phyloP scores from a whole-genome alignment of 2,113 vertebrate genomes.

The Crotalus helleri region DNA sequence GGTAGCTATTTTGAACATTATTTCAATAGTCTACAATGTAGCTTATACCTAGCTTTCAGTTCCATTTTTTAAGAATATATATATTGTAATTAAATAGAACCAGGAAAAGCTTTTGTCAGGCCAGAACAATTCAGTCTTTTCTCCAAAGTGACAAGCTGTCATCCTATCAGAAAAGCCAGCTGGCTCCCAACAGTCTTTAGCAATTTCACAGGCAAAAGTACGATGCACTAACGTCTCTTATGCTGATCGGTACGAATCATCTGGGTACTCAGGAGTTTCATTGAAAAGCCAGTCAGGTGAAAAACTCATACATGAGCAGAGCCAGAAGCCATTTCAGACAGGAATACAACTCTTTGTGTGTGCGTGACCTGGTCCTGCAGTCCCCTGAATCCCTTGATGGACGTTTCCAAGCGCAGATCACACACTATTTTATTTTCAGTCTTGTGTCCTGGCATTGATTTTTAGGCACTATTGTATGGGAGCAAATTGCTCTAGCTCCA shows the following conservation, averaged over 20 bases:
- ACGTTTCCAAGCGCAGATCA: neutral
- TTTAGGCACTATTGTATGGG: neutral
- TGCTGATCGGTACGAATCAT: neutral
- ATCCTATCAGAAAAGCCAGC: fast-evolving
- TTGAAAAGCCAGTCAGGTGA: fast-evolving
- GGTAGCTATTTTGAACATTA: neutral
- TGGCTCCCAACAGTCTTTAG: neutral
- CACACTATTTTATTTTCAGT: neutral
- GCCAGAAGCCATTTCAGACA: neutral
- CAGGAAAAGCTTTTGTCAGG: neutral
- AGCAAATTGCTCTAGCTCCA: neutral
- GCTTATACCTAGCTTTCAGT: neutral
- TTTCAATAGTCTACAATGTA: neutral
- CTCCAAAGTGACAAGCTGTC: fast-evolving
- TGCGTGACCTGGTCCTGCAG: neutral
- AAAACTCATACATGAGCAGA: neutral
- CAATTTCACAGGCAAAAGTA: fast-evolving
- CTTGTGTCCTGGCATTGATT: neutral
- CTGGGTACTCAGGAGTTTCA: neutral
- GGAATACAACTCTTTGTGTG: neutral
- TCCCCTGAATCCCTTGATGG: neutral
- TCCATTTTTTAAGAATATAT: neutral
- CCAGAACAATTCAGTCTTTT: neutral
- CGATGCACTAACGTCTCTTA: fast-evolving
- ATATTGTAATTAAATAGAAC: neutral